Evolutionary conservation across 2,113 vertebrate species (phyloP).

Genomic region (Syrmaticus mikado): DNA sequence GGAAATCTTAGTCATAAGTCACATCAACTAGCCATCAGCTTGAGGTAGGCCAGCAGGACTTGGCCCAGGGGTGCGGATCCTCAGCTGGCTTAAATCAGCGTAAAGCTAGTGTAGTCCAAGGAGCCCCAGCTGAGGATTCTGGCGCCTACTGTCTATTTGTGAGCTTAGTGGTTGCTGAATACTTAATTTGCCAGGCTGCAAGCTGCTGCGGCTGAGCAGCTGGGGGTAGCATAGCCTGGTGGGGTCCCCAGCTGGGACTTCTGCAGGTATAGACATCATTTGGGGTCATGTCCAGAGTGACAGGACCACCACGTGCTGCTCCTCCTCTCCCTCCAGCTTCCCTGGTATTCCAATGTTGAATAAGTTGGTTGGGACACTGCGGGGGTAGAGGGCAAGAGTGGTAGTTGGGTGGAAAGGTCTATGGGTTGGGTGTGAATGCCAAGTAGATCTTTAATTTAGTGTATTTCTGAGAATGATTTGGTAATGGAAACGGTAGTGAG

Average conservation of each 20-base stretch:
- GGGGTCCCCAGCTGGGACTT: not conserved
- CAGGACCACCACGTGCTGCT: not conserved
- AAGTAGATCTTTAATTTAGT: not conserved
- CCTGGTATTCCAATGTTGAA: rapidly evolving
- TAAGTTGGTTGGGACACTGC: not conserved
- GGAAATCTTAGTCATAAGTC: slow-evolving; percentile 60
- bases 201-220: not conserved
- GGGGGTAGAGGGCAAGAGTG: not conserved
- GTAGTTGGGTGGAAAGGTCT: not conserved
- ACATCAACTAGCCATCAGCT: slow-evolving; percentile 54
- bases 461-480: not conserved
- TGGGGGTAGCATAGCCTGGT: not conserved
- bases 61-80: not conserved
- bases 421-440: not conserved
- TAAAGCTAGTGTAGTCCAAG: slow-evolving; percentile 50
- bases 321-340: not conserved
- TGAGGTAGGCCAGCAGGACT: slow-evolving; percentile 55
- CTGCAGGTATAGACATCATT: not conserved
- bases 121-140: slow-evolving; percentile 67
- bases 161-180: slow-evolving; percentile 60
- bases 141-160: slow-evolving; percentile 65
- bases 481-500: not conserved
- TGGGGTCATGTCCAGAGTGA: not conserved
- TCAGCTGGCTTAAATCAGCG: slow-evolving; percentile 66
- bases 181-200: not conserved